phyloP scores from a whole-genome alignment of 2,797 vertebrate species.

The Anomalospiza imberbis region DNA sequence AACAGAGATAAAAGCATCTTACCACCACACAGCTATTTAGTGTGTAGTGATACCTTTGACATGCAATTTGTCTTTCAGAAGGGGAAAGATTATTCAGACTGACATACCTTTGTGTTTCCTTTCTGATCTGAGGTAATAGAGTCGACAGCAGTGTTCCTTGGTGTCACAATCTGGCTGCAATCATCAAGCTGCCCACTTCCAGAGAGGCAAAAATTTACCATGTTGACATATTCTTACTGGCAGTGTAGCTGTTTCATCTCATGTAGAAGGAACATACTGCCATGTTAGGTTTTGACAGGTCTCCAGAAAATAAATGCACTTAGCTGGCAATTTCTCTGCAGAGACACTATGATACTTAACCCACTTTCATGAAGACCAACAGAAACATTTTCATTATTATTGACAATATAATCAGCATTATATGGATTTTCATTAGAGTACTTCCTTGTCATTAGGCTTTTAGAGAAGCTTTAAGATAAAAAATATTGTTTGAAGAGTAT shows the following conservation, averaged over 20 bases:
- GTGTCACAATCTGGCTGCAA: slow-evolving; percentile 1
- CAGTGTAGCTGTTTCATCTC: slow-evolving; percentile 26
- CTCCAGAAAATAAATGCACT: slow-evolving; percentile 13
- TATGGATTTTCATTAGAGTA: slow-evolving; percentile 27
- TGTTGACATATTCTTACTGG: slow-evolving; percentile 9
- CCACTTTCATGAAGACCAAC: slow-evolving; percentile 31
- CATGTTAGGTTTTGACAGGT: neutral
- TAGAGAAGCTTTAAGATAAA: slow-evolving; percentile 9
- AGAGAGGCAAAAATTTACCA: slow-evolving; percentile 5
- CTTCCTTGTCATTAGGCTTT: slow-evolving; percentile 17
- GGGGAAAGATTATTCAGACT: slow-evolving; percentile 1
- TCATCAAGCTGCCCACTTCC: slow-evolving; percentile 37
- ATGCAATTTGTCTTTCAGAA: slow-evolving; percentile 47
- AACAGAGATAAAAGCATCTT: neutral
- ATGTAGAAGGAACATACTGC: slow-evolving; percentile 6
- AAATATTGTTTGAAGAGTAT: neutral
- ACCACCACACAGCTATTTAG: neutral
- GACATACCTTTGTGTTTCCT: slow-evolving; percentile 27
- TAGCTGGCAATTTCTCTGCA: slow-evolving; percentile 6
- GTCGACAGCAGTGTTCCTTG: neutral
- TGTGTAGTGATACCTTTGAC: neutral
- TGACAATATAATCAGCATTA: neutral
- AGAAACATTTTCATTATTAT: slow-evolving; percentile 45
- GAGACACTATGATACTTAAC: neutral
- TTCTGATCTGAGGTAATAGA: neutral